A percentile compares a stretch with the other conserved stretches of the same genome.
Conservation (phyloP, 1,140 invertebrate genomes). For the Ceratina australensis region DNA sequence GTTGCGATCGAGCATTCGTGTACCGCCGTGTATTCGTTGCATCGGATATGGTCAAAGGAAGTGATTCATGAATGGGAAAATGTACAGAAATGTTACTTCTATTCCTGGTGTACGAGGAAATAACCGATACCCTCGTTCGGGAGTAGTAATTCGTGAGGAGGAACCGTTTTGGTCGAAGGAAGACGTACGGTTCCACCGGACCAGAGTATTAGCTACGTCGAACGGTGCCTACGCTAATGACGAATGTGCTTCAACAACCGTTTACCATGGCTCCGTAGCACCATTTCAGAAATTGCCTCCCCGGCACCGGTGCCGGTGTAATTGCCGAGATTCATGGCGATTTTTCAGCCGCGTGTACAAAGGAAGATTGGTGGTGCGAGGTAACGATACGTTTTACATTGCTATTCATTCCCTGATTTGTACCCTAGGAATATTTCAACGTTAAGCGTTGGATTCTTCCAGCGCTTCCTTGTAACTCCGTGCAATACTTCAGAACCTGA, state of each 20-base stretch:
- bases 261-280: background rate
- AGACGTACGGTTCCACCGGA: slow-evolving; percentile 55
- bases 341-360: background rate
- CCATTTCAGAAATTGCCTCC: slow-evolving; percentile 32
- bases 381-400: background rate
- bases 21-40: background rate
- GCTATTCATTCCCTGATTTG: background rate
- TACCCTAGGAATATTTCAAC: background rate
- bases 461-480: too few relatives aligned
- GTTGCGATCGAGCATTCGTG: background rate
- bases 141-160: slow-evolving; percentile 50
- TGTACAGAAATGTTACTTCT: slow-evolving; percentile 40
- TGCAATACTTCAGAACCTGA: too few relatives aligned
- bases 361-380: background rate
- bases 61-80: slow-evolving; percentile 58
- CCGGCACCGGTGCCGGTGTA: background rate
- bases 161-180: slow-evolving; percentile 60
- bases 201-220: slow-evolving; percentile 26
- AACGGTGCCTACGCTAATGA: slow-evolving; percentile 46
- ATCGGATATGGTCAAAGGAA: slow-evolving; percentile 22
- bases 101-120: slow-evolving; percentile 7
- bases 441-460: background rate
- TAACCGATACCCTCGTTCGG: background rate
- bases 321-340: background rate
- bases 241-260: slow-evolving; percentile 44